A percentile compares a stretch with the other conserved stretches of the same genome.
phyloP scores from a whole-genome alignment of 2,888 invertebrate species.

The Geotrupes spiniger region DNA sequence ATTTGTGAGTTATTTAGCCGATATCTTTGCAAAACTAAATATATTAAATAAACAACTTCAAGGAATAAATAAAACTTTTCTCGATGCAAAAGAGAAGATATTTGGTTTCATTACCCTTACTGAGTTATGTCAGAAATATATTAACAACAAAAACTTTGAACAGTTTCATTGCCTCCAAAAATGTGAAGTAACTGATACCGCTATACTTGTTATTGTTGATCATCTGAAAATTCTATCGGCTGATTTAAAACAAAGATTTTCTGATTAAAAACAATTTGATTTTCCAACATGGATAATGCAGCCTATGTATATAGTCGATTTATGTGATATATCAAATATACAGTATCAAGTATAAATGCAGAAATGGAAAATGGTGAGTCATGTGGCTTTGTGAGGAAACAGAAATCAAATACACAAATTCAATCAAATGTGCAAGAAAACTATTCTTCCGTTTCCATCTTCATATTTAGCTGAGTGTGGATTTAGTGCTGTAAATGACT shows the following conservation, averaged over 20 bases:
- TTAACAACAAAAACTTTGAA: conserved; percentile 17
- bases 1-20: too few relatives aligned
- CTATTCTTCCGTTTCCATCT: conserved; percentile 22
- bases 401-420: conserved; percentile 25
- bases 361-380: conserved; percentile 25
- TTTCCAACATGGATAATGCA: conserved; percentile 14
- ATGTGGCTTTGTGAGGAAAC: conserved; percentile 26
- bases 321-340: conserved; percentile 23
- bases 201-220: too few relatives aligned
- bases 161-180: conserved; percentile 8
- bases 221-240: not conserved
- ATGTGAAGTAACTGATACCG: too few relatives aligned
- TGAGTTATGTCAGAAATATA: conserved; percentile 18
- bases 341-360: conserved; percentile 25
- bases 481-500: conserved; percentile 24
- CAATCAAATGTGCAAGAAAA: conserved; percentile 18
- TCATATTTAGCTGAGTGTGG: conserved; percentile 22
- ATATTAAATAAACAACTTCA: conserved; percentile 8
- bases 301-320: conserved; percentile 24
- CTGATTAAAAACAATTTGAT: too few relatives aligned
- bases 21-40: conserved; percentile 9
- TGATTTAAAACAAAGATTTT: conserved; percentile 6
- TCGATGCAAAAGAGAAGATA: conserved; percentile 19
- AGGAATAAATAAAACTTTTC: conserved; percentile 16
- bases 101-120: conserved; percentile 18